Conservation (phyloP, 2,113 vertebrate genomes). For the Charadrius vociferus region DNA sequence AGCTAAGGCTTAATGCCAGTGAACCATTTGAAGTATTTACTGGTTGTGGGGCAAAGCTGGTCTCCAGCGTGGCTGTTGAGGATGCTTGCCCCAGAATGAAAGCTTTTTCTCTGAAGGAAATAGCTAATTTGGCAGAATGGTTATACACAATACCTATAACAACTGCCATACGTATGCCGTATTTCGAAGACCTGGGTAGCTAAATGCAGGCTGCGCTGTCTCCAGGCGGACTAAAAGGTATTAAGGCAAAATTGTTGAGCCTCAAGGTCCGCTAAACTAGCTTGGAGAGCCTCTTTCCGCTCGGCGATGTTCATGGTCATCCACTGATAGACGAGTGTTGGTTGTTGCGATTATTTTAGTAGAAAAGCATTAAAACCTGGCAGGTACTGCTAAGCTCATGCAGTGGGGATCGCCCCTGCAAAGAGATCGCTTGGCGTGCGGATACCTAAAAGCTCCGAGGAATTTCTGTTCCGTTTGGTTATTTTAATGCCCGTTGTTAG, state of each 20-base stretch:
- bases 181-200: background rate
- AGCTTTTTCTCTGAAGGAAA: background rate
- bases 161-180: background rate
- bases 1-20: background rate
- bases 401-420: background rate
- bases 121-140: background rate
- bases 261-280: background rate
- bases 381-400: background rate
- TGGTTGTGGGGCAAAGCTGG: background rate
- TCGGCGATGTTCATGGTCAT: background rate
- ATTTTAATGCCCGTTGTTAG: background rate
- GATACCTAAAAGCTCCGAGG: background rate
- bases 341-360: background rate
- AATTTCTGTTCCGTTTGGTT: background rate
- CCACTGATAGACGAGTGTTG: background rate
- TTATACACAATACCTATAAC: background rate
- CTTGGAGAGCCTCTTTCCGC: background rate
- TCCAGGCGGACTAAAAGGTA: background rate
- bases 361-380: background rate
- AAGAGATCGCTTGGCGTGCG: background rate
- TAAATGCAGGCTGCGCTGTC: background rate
- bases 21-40: rapidly evolving
- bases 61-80: rapidly evolving
- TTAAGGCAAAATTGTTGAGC: background rate
- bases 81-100: background rate